phyloP scores from a whole-genome alignment of 1,140 invertebrate species.

The Pseudomyrmex flavicornis region DNA sequence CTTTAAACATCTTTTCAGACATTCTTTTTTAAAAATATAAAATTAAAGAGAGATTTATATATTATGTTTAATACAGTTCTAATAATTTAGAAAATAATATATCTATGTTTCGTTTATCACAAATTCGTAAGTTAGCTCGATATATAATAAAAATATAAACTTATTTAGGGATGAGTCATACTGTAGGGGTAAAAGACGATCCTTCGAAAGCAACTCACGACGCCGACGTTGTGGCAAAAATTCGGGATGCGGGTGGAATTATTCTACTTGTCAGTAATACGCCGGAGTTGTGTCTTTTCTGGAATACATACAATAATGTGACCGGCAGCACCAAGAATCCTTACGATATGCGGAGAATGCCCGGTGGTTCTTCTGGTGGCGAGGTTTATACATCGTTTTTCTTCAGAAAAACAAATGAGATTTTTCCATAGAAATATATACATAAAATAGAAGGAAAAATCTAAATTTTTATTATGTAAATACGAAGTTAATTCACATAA shows the following conservation, averaged over 20 bases:
- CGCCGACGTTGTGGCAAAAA: constrained; percentile 89
- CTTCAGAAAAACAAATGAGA: not conserved
- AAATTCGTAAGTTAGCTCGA: not conserved
- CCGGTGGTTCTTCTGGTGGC: constrained; percentile 86
- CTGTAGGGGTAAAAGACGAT: constrained; percentile 85
- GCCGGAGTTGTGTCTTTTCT: constrained; percentile 95
- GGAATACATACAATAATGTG: constrained; percentile 95
- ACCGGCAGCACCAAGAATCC: constrained; percentile 96
- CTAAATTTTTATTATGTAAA: not conserved
- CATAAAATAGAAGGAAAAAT: too few species aligned
- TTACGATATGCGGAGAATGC: constrained; percentile 91
- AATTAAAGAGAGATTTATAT: too few species aligned
- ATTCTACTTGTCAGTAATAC: constrained; percentile 95
- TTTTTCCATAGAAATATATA: not conserved
- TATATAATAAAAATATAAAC: not conserved
- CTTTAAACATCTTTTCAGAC: not conserved
- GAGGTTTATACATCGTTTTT: constrained; percentile 72
- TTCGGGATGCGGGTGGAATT: constrained; percentile 93
- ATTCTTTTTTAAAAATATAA: too few species aligned
- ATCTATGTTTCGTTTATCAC: too few species aligned
- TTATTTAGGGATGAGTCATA: constrained; percentile 85
- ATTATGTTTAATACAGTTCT: too few species aligned
- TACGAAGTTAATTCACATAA: too few species aligned
- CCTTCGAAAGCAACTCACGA: constrained; percentile 88
- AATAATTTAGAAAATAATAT: too few species aligned